Base-by-base conservation (phyloP, 1,140 invertebrate species). In the Sesamia nonagrioides region DNA sequence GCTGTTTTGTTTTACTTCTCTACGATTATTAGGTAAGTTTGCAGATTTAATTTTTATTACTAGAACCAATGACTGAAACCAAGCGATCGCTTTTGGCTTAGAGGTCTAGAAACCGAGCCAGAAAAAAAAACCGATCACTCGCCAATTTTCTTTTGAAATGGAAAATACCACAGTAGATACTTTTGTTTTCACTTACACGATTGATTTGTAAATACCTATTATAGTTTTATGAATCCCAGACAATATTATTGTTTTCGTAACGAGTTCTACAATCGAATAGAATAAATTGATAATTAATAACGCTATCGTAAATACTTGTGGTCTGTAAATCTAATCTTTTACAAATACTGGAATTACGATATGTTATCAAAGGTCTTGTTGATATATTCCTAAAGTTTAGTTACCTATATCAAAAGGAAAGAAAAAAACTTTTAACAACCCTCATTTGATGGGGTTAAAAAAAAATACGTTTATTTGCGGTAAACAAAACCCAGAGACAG, bases 11-110 rank as follows among this genome's bases (percentile, higher is more conserved):
- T 50, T 37, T 17, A n/a, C n/a, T 48, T 75, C 63, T 75, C 11
- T 27, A 8, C 13, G 42, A 37, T 48, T 63, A 48, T 75, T 35
- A 52, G 73, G 73, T 75, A 61, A 75, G 73, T 61, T 75, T 35
- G 42, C 21, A 0, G 1, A 13, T 45, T 45, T 42, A 42, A 42
- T 21, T 11, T 18, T 66, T 13, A 66, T 42, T 9, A 66, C 13
- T 18, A 13, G 17, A 13, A 21, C 11, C n/a, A n/a, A n/a, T n/a
- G n/a, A n/a, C n/a, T n/a, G n/a, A n/a, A n/a, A n/a, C n/a, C n/a
- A n/a, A n/a, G n/a, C n/a, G n/a, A n/a, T n/a, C n/a, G n/a, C n/a
- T n/a, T n/a, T n/a, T n/a, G n/a, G n/a, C n/a, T n/a, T n/a, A n/a
- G n/a, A n/a, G n/a, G n/a, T n/a, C n/a, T n/a, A n/a, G n/a, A n/a